Evolutionary conservation across 2,888 invertebrate genomes (phyloP).

Genomic region (Acanthopleura granulata): DNA sequence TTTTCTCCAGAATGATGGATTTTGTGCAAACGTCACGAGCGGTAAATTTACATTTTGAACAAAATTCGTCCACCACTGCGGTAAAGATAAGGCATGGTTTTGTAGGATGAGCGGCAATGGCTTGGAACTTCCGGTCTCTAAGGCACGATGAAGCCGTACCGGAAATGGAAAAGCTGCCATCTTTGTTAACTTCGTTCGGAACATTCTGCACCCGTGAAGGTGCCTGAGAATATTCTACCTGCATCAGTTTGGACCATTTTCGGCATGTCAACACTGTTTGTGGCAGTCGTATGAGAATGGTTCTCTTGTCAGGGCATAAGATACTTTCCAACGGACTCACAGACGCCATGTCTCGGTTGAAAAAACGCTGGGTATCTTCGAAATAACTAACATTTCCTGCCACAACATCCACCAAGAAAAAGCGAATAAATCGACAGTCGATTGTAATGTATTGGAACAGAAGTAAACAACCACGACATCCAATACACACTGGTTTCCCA

Average conservation of each 20-base stretch:
- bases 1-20: constrained; percentile 4
- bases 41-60: constrained; percentile 27
- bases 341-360: constrained; percentile 26
- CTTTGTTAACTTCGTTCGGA: background rate
- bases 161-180: background rate
- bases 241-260: constrained; percentile 29
- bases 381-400: constrained; percentile 21
- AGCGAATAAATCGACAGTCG: constrained; percentile 27
- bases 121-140: constrained; percentile 31
- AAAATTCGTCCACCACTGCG: constrained; percentile 29
- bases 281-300: constrained; percentile 32
- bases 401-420: constrained; percentile 26
- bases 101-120: constrained; percentile 30
- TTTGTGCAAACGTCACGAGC: constrained; percentile 19
- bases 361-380: constrained; percentile 31
- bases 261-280: constrained; percentile 24
- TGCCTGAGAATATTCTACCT: constrained; percentile 8
- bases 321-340: constrained; percentile 29
- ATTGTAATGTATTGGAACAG: constrained; percentile 27
- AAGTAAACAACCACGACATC: constrained; percentile 24
- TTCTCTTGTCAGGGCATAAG: constrained; percentile 28
- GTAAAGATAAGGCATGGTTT: constrained; percentile 22
- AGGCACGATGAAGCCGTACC: background rate
- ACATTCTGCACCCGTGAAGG: background rate
- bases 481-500: constrained; percentile 31